Evolutionary conservation across 2,113 vertebrate genomes (phyloP), one percentile per base, ranked within the genome.

Genomic region (Oreochromis niloticus): DNA sequence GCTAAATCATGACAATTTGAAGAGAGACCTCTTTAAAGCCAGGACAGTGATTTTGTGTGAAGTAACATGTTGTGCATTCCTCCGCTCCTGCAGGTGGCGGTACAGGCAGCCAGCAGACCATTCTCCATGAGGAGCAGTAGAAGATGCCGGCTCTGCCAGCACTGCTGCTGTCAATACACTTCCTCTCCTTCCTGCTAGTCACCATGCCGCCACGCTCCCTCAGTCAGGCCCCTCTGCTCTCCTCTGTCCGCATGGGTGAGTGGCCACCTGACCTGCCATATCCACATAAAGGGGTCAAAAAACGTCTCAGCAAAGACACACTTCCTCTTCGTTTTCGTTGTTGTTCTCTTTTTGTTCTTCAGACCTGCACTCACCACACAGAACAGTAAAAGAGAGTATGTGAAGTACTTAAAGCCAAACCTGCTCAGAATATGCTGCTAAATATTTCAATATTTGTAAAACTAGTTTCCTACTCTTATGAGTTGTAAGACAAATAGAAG

Each of bases 71-170:
- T 2, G 5, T 86, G 12, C 86, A 54, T 91, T 90, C 71, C 57
- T 96, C 85, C 90, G 2, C 36, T 93, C 86, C 91, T 95, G 57
- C 95, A 98, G 98, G 98, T 97, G 97, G 97, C 96, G 93, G 96
- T 96, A 97, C 94, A 97, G 97, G 98, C 97, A 97, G 96, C 97
- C 97, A 97, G 96, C 97, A 97, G 97, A 98, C 96, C 97, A 84
- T 96, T 98, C 97, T 97, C 98, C 98, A 98, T 98, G 98, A 98
- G 98, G 97, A 98, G 97, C 97, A 97, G 97, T 98, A 97, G 97
- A 98, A 98, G 97, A 98, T 98, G 98, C 98, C 97, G 97, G 97
- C 97, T 97, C 97, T 97, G 97, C 97, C 97, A 97, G 97, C 96
- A 93, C 97, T 98, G 96, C 97, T 98, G 97, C 97, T 98, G 97